These are phyloP conservation scores for Sebastolobus altivelis DNA, from an alignment of 2,797 vertebrate species.

Conservation along the genomic window DNA sequence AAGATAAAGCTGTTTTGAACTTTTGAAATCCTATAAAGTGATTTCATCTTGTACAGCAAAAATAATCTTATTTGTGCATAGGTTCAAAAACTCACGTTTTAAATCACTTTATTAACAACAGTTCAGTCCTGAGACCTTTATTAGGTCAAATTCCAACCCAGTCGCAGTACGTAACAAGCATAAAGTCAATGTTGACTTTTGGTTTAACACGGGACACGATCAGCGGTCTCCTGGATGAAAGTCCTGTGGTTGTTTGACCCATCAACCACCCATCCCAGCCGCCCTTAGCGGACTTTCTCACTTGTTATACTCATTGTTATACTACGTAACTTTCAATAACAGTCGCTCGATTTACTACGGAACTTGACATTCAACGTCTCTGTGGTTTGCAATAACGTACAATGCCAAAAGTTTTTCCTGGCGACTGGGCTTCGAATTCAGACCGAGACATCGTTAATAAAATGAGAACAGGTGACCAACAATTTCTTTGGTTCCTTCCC, in stretches of 20 bases:
- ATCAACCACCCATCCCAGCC: too few relatives aligned
- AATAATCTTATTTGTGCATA: background rate
- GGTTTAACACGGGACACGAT: too few relatives aligned
- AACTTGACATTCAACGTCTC: too few relatives aligned
- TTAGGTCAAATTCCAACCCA: background rate
- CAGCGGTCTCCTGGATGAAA: too few relatives aligned
- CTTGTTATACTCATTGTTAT: too few relatives aligned
- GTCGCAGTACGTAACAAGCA: too few relatives aligned
- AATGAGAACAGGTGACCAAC: background rate
- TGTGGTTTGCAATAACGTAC: too few relatives aligned
- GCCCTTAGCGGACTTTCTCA: too few relatives aligned
- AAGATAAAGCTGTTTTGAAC: background rate
- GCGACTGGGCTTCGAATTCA: background rate
- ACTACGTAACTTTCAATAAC: too few relatives aligned
- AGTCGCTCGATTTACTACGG: too few relatives aligned
- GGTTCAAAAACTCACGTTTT: background rate
- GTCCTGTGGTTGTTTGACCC: too few relatives aligned
- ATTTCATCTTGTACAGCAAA: background rate
- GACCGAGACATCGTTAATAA: background rate
- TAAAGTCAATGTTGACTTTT: too few relatives aligned
- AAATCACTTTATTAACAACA: background rate
- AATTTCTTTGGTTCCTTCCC: background rate
- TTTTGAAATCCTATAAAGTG: background rate
- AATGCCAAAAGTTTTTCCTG: fast-evolving
- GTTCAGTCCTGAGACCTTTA: background rate